Evolutionary conservation across 2,113 vertebrate species (phyloP).

Genomic region (Struthidea cinerea): DNA sequence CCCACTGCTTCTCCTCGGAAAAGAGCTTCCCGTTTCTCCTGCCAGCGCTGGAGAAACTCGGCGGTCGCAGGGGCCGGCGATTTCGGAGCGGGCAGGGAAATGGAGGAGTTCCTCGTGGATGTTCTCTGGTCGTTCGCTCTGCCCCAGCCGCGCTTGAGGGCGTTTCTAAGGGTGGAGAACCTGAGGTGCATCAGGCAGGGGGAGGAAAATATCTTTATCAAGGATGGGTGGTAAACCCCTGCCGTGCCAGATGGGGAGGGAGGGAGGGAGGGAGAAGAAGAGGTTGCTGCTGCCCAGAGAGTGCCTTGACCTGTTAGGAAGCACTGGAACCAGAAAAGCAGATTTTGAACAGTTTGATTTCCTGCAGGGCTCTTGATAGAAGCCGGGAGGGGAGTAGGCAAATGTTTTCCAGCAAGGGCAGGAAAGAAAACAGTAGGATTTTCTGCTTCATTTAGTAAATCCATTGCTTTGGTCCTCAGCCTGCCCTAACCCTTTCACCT

Average conservation of each 20-base stretch:
- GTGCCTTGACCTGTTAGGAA: background rate
- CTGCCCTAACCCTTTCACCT: background rate
- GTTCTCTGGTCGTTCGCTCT: background rate
- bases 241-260: background rate
- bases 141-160: accelerated
- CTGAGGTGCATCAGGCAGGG: background rate
- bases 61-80: too few relatives aligned
- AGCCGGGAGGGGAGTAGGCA: background rate
- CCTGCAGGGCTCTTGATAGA: background rate
- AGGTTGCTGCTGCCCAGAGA: background rate
- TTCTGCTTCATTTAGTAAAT: background rate
- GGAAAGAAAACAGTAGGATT: background rate
- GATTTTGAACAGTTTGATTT: background rate
- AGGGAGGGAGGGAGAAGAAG: background rate
- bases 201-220: background rate
- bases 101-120: background rate
- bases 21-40: background rate
- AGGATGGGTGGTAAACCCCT: background rate
- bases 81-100: background rate
- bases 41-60: background rate
- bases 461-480: background rate
- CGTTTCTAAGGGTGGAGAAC: background rate
- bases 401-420: background rate
- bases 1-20: background rate
- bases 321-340: background rate